These are phyloP conservation scores for cat (Felis catus) DNA, from an alignment of 2,113 vertebrate species.

Conservation along the genomic window DNA sequence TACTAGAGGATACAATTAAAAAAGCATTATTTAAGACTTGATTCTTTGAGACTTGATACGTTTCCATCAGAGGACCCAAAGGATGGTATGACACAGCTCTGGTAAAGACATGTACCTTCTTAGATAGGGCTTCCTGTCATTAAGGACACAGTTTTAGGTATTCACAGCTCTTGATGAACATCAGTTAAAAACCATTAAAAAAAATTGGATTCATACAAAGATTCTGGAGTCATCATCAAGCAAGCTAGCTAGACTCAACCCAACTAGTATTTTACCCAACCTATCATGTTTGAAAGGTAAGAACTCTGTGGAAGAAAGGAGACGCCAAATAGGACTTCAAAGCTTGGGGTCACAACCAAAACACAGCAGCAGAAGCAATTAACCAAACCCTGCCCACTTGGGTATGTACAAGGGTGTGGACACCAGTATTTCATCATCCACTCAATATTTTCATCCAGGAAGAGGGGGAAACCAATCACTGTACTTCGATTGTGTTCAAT, in stretches of 20 bases:
- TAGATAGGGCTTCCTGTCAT: slow-evolving; percentile 61
- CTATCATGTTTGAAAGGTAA: slow-evolving; percentile 55
- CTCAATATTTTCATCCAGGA: slow-evolving; percentile 38
- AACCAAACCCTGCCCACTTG: slow-evolving; percentile 73
- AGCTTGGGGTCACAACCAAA: slow-evolving; percentile 64
- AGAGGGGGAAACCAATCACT: slow-evolving; percentile 52
- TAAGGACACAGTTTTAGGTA: slow-evolving; percentile 72
- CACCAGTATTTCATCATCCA: neutral
- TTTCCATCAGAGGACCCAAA: slow-evolving; percentile 83
- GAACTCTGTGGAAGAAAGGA: slow-evolving; percentile 55
- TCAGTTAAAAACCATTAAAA: slow-evolving; percentile 82
- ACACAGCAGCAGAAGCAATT: slow-evolving; percentile 75
- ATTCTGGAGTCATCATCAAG: slow-evolving; percentile 40
- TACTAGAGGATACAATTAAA: slow-evolving; percentile 87
- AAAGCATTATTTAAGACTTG: slow-evolving; percentile 87
- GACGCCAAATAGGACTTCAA: slow-evolving; percentile 67
- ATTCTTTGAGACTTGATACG: slow-evolving; percentile 76
- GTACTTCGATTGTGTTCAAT: slow-evolving; percentile 41
- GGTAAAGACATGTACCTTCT: slow-evolving; percentile 77
- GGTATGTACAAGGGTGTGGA: slow-evolving; percentile 20
- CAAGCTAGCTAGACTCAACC: slow-evolving; percentile 72
- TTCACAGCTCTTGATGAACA: slow-evolving; percentile 78
- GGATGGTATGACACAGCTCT: slow-evolving; percentile 77
- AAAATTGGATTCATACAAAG: slow-evolving; percentile 63
- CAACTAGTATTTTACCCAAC: slow-evolving; percentile 67